Evolutionary conservation across 92 coral and sea anemone genomes (phyloP), one percentile per base, ranked within the genome.

Genomic region (Nematostella vectensis): DNA sequence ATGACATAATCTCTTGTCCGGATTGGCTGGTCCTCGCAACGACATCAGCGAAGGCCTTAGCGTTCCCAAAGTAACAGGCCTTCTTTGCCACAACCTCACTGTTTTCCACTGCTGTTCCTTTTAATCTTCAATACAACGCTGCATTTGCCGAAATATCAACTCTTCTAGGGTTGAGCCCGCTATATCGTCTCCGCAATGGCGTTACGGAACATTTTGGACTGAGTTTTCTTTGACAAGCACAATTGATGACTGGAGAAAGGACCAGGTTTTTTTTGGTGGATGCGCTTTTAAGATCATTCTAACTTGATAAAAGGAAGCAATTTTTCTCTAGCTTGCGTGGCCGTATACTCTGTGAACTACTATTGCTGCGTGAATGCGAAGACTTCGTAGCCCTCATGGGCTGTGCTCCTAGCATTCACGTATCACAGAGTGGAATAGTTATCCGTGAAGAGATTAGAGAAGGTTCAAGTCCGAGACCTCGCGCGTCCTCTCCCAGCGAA

Each of bases 321-420:
- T 66, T 54, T 54, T 55, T 63, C 29, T 66, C 57, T 55, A 31
- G 72, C 55, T 55, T 73, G 81, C 60, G 81, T 74, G 81, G 67
- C 58, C 62, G n/a, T n/a, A n/a, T n/a, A n/a, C n/a, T n/a, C n/a
- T n/a, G n/a, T n/a, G n/a, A n/a, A n/a, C n/a, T n/a, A n/a, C n/a
- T n/a, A n/a, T 45, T 19, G 51, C 49, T 45, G 43, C 29, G 72
- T 66, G 72, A 79, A 79, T 72, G 87, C 59, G 70, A 61, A 53
- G 56, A 61, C 44, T 57, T 66, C 15, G 51, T 38, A 79, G 87
- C 87, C 80, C 87, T 79, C 55, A 93, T 93, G 99, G 99, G 99
- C 88, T 93, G 99, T 87, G 99, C 99, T 72, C 99, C 99, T 93
- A 87, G 96, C 38, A 93, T 93, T 18, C 99, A 93, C 96, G 94